Evolutionary conservation across 2,797 vertebrate species (phyloP), one percentile per base, ranked within the genome.

Genomic region (Brotula barbata): DNA sequence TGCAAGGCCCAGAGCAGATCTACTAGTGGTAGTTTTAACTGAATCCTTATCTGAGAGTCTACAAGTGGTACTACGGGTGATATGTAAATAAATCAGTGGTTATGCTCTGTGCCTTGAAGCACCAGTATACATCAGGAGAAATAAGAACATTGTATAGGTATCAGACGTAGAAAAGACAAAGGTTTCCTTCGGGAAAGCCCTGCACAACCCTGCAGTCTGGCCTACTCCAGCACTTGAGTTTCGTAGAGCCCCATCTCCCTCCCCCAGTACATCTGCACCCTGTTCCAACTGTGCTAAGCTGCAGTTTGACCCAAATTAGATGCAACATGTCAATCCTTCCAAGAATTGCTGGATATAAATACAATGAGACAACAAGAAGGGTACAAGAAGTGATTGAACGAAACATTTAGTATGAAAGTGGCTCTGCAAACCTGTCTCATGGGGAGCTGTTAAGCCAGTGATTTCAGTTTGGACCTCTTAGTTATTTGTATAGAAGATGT

Each of bases 71-170:
- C 60, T 64, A 19, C 9, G 7, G 56, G 48, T 58, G 70, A 77
- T 60, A 73, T 74, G 64, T 57, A 49, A 68, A 68, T 73, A 63
- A 64, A 65, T 78, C 48, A 53, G 57, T 68, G 54, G 52, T 71
- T 83, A 77, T 80, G 81, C 78, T 84, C 78, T 82, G 72, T 80
- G 84, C 80, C 73, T 81, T 28, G 8, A 28, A 8, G 25, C 25
- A 4, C 25, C 25, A 4, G 25, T 28, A 28, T 28, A 28, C 25
- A 4, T 28, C 25, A 28, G 8, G 25, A 28, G 25, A n/a, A n/a
- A n/a, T n/a, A n/a, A n/a, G n/a, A n/a, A n/a, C n/a, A n/a, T n/a
- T n/a, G n/a, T n/a, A n/a, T n/a, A n/a, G n/a, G n/a, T n/a, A n/a
- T n/a, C n/a, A n/a, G n/a, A n/a, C n/a, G n/a, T n/a, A n/a, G n/a